Evolutionary conservation across 2,888 invertebrate genomes (phyloP), one percentile per base, ranked within the genome.

Genomic region (Stenolophus ochropezus): DNA sequence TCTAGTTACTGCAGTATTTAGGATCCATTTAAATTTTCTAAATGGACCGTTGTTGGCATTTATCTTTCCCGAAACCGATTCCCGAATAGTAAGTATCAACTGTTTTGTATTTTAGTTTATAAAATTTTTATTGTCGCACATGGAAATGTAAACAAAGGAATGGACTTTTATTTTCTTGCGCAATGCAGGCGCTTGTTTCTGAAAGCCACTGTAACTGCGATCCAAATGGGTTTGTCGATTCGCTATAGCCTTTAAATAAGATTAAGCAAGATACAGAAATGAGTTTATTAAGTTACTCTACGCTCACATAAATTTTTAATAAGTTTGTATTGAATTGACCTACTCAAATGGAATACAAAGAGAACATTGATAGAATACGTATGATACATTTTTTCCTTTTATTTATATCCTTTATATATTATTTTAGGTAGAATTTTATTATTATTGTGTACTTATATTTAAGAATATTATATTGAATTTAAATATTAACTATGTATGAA

Each of bases 21-120:
- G 98, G 86, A 93, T 98, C 88, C 97, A 98, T 89, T 92, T 98
- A 89, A 97, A 97, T 90, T 94, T 96, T 88, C 91, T 98, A 86
- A 97, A 98, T 90, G 98, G 98, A 84, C 97, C 98, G 78, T 91
- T 98, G 82, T 91, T 98, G 87, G 98, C 98, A 82, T 94, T 97
- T 87, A 87, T 97, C 83, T 98, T 98, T 90, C 98, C 98, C 82
- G 98, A 98, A 90, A 95, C 97, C 81, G 98, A 98, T 88, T 97
- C 98, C 77, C 92, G 98, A 89, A 93, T 94, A 88, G 97, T 97
- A 91, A 92, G 92, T 90, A 83, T 83, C 49, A 33, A 74, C 47
- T 42, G 23, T 58, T 23, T n/a, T 58, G 56, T 65, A 4, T n/a
- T 11, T 49, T 33, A n/a, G 33, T 8, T 2, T 8, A 33, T 8